phyloP scores from a whole-genome alignment of 2,113 vertebrate species.

The Blennius ocellaris region DNA sequence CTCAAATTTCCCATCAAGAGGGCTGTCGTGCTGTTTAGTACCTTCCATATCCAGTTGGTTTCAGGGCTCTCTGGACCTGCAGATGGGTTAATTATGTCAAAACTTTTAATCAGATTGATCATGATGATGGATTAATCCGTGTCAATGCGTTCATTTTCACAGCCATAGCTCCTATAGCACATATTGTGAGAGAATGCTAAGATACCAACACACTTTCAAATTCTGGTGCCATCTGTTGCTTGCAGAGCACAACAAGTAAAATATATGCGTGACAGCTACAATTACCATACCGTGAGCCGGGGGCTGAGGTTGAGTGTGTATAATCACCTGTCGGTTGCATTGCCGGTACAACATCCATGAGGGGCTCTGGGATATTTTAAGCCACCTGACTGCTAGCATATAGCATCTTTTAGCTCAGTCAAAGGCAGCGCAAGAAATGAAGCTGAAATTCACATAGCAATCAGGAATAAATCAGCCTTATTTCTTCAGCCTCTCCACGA shows the following conservation, averaged over 20 bases:
- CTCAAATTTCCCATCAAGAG: too few species aligned
- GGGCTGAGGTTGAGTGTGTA: slow-evolving; percentile 42
- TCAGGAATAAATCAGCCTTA: slow-evolving; percentile 69
- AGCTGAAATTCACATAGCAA: slow-evolving; percentile 51
- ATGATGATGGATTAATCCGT: too few species aligned
- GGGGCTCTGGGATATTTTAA: slow-evolving; percentile 35
- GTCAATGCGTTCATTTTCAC: too few species aligned
- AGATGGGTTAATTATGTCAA: too few species aligned
- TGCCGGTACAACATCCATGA: slow-evolving; percentile 38
- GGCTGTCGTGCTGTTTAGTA: too few species aligned
- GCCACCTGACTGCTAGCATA: not conserved
- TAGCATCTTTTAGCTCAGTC: slow-evolving; percentile 21
- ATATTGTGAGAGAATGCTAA: too few species aligned
- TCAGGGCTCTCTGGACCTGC: too few species aligned
- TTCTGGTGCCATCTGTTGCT: slow-evolving; percentile 23
- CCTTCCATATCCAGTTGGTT: too few species aligned
- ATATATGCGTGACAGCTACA: slow-evolving; percentile 28
- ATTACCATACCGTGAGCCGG: slow-evolving; percentile 34
- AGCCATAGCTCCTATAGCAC: too few species aligned
- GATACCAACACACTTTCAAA: not conserved
- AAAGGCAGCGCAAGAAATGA: slow-evolving; percentile 20
- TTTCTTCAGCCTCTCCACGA: slow-evolving; percentile 61
- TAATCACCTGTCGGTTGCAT: slow-evolving; percentile 48
- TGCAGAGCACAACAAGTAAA: slow-evolving; percentile 26
- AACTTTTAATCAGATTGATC: too few species aligned